Base-by-base conservation (phyloP, 2,113 vertebrate species). In the Tor tambroides region DNA sequence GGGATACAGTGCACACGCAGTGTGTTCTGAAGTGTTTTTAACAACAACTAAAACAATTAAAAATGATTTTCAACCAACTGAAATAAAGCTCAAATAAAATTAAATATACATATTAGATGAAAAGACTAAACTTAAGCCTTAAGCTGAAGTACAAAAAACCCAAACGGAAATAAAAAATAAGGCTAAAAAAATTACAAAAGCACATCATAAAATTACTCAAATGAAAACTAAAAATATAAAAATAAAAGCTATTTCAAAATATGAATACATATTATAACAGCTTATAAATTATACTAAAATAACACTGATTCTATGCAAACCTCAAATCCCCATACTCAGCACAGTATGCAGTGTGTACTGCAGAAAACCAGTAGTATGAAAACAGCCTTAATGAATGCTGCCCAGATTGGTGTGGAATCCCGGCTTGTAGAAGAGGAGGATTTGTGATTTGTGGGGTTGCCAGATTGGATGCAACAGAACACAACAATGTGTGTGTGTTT, bases 361-460 rank as follows among this genome's bases (percentile, higher is more conserved):
- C 32, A 35, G 19, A 23, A 72, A 23, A 38, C 0, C 6, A 32
- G 65, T 3, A 19, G 67, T 10, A 35, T 38, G 67, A 21, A 32
- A 21, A 71, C 32, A 71, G 15, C 17, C 1, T 10, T 35, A 72
- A 72, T 84, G 30, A 84, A 75, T 59, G 21, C 78, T 17, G 28
- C 21, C 28, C 43, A 77, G 49, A 56, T 6, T 56, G 49, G 30
- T 56, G 19, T 56, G 76, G 51, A 79, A 79, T 35, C 49, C 76
- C 49, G 26, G 10, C 32, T 41, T 26, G 32, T 32, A 32, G 6
- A 32, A 32, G 17, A 21, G 49, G 7, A 59, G 54, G 78, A 35
- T 61, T 80, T 80, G 54, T 72, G 30, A 35, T 61, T 80, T 80
- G 54, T 72, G 32, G 77, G 78, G 54, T 41, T 80, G 54, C 78